Evolutionary conservation across 2,797 vertebrate species (phyloP).

Genomic region (Ptychadena robeensis): DNA sequence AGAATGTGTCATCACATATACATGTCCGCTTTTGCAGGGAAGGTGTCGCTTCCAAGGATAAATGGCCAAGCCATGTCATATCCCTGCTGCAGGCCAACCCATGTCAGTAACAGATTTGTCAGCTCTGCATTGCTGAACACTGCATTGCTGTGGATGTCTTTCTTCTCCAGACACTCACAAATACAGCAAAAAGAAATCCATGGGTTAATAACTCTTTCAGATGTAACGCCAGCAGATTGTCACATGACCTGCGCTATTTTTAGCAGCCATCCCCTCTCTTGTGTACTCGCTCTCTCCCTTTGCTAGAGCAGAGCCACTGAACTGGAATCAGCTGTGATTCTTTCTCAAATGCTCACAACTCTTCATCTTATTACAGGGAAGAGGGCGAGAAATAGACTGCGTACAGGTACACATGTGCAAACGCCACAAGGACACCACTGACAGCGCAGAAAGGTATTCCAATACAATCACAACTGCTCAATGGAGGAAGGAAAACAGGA

Average conservation of each 20-base stretch:
- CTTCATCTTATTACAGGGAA: conserved; percentile 10
- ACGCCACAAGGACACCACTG: not conserved
- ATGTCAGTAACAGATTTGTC: conserved; percentile 1
- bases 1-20: not conserved
- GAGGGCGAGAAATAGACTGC: not conserved
- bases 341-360: conserved; percentile 22
- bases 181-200: conserved; percentile 24
- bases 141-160: conserved; percentile 13
- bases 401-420: not conserved
- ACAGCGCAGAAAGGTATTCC: not conserved
- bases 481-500: not conserved
- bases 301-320: conserved; percentile 40
- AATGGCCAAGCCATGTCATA: not conserved
- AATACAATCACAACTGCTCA: not conserved
- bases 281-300: conserved; percentile 4
- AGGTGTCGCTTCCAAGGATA: not conserved
- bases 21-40: not conserved
- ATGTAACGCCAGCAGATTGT: conserved; percentile 52
- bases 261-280: conserved; percentile 25
- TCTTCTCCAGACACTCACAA: conserved; percentile 26
- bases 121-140: not conserved
- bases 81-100: conserved; percentile 7
- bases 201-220: conserved; percentile 55
- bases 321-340: conserved; percentile 49
- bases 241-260: conserved; percentile 57